Conservation (phyloP, 2,113 vertebrate genomes). For the Carettochelys insculpta region DNA sequence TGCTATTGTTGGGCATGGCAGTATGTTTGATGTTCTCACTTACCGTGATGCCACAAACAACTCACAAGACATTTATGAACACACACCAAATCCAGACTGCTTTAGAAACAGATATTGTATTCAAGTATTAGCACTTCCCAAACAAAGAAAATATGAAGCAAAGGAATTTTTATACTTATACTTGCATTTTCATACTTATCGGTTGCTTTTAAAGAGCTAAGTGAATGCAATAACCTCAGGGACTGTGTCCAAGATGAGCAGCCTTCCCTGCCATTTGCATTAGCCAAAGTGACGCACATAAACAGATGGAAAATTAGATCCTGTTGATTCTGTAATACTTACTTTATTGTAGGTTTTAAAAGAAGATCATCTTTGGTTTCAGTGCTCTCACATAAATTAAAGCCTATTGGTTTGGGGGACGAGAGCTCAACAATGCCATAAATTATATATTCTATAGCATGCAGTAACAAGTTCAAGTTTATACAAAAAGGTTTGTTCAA, state of each 20-base stretch:
- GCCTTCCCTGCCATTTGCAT: background rate
- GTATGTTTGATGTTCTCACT: too few relatives aligned
- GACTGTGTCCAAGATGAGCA: background rate
- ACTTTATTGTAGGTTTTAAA: background rate
- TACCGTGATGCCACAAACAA: background rate
- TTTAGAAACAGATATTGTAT: background rate
- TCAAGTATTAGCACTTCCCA: background rate
- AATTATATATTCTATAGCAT: slow-evolving; percentile 14
- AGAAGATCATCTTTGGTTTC: background rate
- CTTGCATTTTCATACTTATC: background rate
- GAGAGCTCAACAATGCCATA: slow-evolving; percentile 17
- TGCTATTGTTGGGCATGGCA: background rate
- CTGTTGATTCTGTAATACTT: background rate
- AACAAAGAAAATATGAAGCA: background rate
- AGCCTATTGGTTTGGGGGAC: background rate
- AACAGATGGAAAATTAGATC: background rate
- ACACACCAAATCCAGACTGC: background rate
- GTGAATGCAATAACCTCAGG: background rate
- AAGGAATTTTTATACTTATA: background rate
- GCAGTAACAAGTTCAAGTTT: background rate
- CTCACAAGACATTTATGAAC: background rate
- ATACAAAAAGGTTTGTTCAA: background rate
- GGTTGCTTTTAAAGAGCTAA: background rate
- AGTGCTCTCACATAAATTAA: background rate
- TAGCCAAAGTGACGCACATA: background rate